Percentiles rank a stretch among this genome's conserved stretches.
Evolutionary conservation across 1,140 invertebrate genomes (phyloP).

Genomic region (Physella acuta): DNA sequence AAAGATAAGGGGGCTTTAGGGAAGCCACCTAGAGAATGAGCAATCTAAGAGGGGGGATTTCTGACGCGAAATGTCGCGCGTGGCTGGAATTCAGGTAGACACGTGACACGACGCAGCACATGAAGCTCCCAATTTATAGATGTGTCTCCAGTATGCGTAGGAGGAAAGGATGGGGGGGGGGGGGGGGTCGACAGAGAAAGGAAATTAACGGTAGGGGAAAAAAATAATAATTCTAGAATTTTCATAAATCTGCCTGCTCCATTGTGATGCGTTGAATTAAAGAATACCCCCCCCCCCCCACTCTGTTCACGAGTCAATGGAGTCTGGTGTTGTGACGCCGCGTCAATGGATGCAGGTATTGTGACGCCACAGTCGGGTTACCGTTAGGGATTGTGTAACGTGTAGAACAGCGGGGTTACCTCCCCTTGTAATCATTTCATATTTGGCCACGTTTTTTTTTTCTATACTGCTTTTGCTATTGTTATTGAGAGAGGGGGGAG

Average conservation of each 20-base stretch:
- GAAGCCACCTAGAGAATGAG: background rate
- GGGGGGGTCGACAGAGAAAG: too few species aligned
- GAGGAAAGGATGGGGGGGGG: background rate
- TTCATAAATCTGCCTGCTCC: background rate
- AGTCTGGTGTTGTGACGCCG: too few species aligned
- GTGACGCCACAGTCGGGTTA: too few species aligned
- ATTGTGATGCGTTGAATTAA: background rate
- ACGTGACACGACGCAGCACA: background rate
- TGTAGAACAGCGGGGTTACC: too few species aligned
- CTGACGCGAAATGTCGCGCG: constrained; percentile 5
- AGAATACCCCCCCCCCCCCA: background rate
- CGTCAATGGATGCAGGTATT: too few species aligned
- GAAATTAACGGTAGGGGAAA: background rate
- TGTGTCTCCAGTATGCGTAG: background rate
- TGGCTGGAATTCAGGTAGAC: constrained; percentile 2
- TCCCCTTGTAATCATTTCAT: too few species aligned
- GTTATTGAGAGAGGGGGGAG: too few species aligned
- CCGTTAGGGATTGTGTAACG: too few species aligned
- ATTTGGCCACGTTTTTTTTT: too few species aligned
- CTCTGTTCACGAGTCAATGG: too few species aligned
- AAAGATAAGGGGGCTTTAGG: constrained; percentile 1
- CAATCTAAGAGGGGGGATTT: background rate
- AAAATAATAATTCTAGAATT: background rate
- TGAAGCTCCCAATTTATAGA: constrained; percentile 1
- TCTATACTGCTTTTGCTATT: too few species aligned